Conservation (phyloP, 1,140 invertebrate genomes). For the Aphidius ervi region DNA sequence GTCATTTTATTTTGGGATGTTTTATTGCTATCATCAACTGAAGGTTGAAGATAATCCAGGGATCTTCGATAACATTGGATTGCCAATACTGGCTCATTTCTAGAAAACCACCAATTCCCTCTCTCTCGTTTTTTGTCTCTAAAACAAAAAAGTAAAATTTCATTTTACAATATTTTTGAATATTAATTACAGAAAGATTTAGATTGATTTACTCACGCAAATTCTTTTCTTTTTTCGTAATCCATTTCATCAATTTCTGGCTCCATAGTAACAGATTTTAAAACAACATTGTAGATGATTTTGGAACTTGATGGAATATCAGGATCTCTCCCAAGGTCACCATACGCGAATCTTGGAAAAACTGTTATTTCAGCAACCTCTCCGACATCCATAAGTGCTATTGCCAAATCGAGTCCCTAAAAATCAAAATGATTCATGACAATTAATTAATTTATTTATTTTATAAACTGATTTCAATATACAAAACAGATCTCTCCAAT, state of each 20-base stretch:
- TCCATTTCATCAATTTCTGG: constrained; percentile 61
- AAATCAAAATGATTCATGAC: constrained; percentile 39
- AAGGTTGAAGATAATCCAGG: constrained; percentile 72
- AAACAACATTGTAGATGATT: constrained; percentile 64
- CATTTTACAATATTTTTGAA: constrained; percentile 1
- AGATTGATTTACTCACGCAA: constrained; percentile 56
- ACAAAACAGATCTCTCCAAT: too few relatives aligned
- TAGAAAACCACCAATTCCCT: constrained; percentile 84
- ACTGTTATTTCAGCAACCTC: constrained; percentile 70
- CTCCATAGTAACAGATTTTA: constrained; percentile 62
- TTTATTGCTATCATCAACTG: constrained; percentile 35
- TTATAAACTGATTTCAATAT: too few relatives aligned
- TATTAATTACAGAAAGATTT: constrained; percentile 10
- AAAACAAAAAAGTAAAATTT: constrained; percentile 14
- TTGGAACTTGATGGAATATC: constrained; percentile 63
- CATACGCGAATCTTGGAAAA: constrained; percentile 72
- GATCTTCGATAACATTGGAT: constrained; percentile 82
- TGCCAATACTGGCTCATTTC: constrained; percentile 71
- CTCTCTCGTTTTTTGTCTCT: constrained; percentile 74
- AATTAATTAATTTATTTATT: too few relatives aligned
- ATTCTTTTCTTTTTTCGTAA: constrained; percentile 57
- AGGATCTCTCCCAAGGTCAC: constrained; percentile 61
- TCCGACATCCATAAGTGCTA: constrained; percentile 78
- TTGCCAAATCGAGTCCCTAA: constrained; percentile 76
- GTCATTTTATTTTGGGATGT: constrained; percentile 36